Base-by-base conservation (phyloP, 2,113 vertebrate genomes). In the Coturnix japonica region DNA sequence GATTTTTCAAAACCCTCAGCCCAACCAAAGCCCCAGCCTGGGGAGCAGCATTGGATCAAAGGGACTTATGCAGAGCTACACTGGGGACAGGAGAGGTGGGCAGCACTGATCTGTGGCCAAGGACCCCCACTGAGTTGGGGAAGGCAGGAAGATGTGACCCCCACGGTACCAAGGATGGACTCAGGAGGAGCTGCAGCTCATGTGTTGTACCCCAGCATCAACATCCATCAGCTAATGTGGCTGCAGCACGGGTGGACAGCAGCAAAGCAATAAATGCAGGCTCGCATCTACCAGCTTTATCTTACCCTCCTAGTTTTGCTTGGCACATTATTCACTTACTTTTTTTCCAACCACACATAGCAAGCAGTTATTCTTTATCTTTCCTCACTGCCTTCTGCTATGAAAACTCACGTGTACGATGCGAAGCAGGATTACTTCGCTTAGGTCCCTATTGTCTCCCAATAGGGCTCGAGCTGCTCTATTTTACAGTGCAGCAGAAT, bases 1-100 rank as follows among this genome's bases (percentile, higher is more conserved):
- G 73, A 66, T 76, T 95, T 94, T 85, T 80, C 93, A 85, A 95
- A 89, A 87, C 92, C 82, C 92, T 95, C 85, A 84, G 85, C 60
- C 26, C 11, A 57, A 80, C 47, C 0, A 2, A 69, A 91, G 66
- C 71, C 72, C 1, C 41, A 61, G 71, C 60, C n/a, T 25, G 46
- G 71, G 80, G 82, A 96, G 83, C 5, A 28, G 72, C 12, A 85
- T 64, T 59, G 43, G 41, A 96, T 96, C 92, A 95, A 94, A 97
- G 80, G 5, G 1, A 75, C 66, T 33, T 43, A 28, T 51, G 73
- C 84, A 78, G 80, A 66, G 80, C 93, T 57, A 59, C 61, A 11
- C 66, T 44, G 64, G 47, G 73, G 77, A 81, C 0, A 0, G 76
- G 63, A 94, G 71, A 57, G 66, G 65, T 57, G 19, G 0, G 1